Evolutionary conservation across 2,888 invertebrate genomes (phyloP).

Genomic region (Cheilosia impressa): DNA sequence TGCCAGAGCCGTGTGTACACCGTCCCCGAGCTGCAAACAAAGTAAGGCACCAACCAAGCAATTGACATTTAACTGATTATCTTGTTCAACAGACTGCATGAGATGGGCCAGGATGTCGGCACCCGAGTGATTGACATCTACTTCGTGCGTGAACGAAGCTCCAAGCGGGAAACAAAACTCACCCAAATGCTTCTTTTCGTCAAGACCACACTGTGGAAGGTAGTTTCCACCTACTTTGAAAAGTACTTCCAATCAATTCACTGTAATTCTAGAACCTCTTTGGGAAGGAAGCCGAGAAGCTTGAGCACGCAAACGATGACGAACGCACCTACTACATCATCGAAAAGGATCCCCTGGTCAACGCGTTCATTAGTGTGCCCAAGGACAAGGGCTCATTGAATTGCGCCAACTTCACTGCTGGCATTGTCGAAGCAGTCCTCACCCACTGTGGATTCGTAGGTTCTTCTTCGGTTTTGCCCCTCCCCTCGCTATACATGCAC

Average conservation of each 20-base stretch:
- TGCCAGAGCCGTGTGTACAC: constrained; percentile 98
- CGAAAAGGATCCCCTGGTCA: constrained; percentile 98
- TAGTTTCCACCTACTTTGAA: constrained; percentile 78
- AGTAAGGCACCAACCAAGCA: constrained; percentile 85
- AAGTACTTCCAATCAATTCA: neutral
- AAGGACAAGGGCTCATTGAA: constrained; percentile 98
- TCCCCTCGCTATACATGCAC: neutral
- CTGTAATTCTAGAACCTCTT: constrained; percentile 90
- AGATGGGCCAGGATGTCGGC: constrained; percentile 98
- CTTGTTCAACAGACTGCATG: constrained; percentile 89
- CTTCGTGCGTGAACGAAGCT: constrained; percentile 95
- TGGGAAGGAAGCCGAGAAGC: constrained; percentile 98
- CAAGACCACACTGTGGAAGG: constrained; percentile 98
- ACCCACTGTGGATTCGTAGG: constrained; percentile 98
- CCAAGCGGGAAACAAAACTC: constrained; percentile 97
- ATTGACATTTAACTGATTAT: constrained; percentile 29
- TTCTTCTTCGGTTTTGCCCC: constrained; percentile 77
- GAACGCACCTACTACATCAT: constrained; percentile 99
- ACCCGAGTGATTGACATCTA: constrained; percentile 96
- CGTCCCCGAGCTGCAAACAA: constrained; percentile 96
- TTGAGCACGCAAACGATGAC: constrained; percentile 99
- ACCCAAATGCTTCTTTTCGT: constrained; percentile 97
- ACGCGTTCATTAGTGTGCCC: constrained; percentile 98
- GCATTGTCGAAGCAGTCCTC: constrained; percentile 98
- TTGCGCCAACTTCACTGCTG: constrained; percentile 99